Percentiles rank a stretch among this genome's conserved stretches.
Conservation (phyloP, 1,140 invertebrate species). For the Magallana angulata region DNA sequence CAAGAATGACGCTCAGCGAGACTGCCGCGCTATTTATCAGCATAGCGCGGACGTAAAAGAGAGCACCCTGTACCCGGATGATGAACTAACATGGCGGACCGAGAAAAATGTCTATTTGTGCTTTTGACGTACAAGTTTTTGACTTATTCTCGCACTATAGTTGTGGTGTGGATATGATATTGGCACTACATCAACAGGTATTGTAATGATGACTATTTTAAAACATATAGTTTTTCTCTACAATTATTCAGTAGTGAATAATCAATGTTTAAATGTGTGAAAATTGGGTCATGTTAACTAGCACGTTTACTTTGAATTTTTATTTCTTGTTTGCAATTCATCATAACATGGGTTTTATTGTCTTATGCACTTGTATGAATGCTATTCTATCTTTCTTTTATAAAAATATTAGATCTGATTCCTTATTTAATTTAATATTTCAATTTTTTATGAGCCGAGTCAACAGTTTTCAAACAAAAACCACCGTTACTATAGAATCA, state of each 20-base stretch:
- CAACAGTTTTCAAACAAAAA: not conserved
- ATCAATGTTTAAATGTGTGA: not conserved
- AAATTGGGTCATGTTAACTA: not conserved
- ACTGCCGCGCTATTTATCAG: not conserved
- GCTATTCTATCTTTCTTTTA: not conserved
- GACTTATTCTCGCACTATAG: not conserved
- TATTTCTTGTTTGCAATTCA: not conserved
- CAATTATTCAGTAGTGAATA: not conserved
- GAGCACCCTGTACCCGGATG: slow-evolving; percentile 17
- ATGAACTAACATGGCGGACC: not conserved
- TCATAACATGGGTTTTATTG: not conserved
- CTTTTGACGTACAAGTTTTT: not conserved
- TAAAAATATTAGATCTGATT: not conserved
- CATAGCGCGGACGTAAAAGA: slow-evolving; percentile 43
- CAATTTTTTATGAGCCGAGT: not conserved
- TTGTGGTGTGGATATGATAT: not conserved
- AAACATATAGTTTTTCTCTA: not conserved
- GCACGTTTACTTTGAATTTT: not conserved
- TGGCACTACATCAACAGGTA: not conserved
- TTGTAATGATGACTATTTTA: not conserved
- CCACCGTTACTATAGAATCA: slow-evolving; percentile 3
- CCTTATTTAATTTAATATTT: not conserved
- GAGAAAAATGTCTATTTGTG: slow-evolving; percentile 4
- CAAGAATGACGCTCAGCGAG: slow-evolving; percentile 35
- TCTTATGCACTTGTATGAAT: not conserved